Evolutionary conservation across 2,113 vertebrate species (phyloP), one percentile per base, ranked within the genome.

Genomic region (Stegastes partitus): DNA sequence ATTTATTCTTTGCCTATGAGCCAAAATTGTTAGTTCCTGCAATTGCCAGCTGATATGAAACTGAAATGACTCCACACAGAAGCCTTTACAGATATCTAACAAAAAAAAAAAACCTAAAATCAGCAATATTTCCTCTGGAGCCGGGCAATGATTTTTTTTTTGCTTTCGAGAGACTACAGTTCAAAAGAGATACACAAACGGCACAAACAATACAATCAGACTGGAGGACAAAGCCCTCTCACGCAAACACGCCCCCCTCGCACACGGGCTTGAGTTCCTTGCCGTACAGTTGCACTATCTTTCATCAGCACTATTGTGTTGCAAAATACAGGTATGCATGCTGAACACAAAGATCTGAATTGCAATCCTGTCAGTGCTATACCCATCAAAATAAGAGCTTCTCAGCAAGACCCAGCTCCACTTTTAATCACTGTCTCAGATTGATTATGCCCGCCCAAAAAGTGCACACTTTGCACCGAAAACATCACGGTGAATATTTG

Each of bases 381-480:
- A 74, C 37, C 50, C 66, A 23, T 92, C 87, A 90, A 85, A 88
- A 89, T 77, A 87, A 81, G 68, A 88, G 77, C 83, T 85, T 85
- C 89, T 83, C 85, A 89, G 89, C 87, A 87, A 91, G 79, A 71
- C 85, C 53, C 80, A 82, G 81, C 84, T 74, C 79, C 51, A 82
- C 83, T 79, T 87, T 91, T 92, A 93, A 92, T 92, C 92, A 91
- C 83, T 65, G 79, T 83, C 85, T 87, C 78, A 88, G 92, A 94
- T 91, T 90, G 90, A 89, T 92, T 81, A 76, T 65, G 42, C 69
- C 68, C 44, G 28, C 86, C 65, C 31, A 68, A 87, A 84, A 90
- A 92, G 77, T 87, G 86, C 88, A 88, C 79, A 82, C 83, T 89
- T 91, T 81, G 92, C 89, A 89, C 81, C 49, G 81, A 78, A 83